These are phyloP conservation scores for Ariopsis seemanni DNA, from an alignment of 2,113 vertebrate species.

Conservation along the genomic window DNA sequence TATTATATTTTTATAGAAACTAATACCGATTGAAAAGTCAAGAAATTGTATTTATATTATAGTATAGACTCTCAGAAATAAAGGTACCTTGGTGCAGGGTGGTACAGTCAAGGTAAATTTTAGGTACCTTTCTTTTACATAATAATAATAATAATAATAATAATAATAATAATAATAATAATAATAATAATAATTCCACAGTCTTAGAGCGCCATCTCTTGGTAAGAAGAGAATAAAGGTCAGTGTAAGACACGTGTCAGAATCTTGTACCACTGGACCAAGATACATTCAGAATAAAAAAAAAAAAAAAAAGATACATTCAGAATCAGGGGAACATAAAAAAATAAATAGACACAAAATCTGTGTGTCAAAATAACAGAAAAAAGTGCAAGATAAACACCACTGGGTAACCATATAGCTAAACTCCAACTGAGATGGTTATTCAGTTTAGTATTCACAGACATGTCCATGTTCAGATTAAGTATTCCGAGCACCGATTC, in stretches of 20 bases:
- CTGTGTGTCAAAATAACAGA: not conserved
- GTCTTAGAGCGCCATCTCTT: slow-evolving; percentile 26
- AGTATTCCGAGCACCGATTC: no score
- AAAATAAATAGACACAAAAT: not conserved
- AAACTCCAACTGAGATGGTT: not conserved
- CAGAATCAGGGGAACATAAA: not conserved
- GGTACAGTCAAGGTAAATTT: not conserved
- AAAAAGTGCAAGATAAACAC: not conserved
- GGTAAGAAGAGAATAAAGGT: not conserved
- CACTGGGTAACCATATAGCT: not conserved
- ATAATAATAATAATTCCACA: not conserved
- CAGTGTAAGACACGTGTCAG: not conserved
- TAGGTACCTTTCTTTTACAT: no score
- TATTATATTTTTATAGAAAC: not conserved
- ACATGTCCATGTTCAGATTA: no score
- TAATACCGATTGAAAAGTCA: not conserved
- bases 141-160: no score
- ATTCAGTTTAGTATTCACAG: not conserved
- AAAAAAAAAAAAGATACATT: no score
- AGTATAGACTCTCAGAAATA: not conserved
- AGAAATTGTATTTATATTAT: not conserved
- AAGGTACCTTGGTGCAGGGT: not conserved
- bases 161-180: no score
- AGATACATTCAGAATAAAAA: not conserved
- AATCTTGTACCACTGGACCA: not conserved